Percentiles rank a stretch among this genome's conserved stretches.
phyloP scores from a whole-genome alignment of 2,888 invertebrate genomes.

The Latheticus oryzae region DNA sequence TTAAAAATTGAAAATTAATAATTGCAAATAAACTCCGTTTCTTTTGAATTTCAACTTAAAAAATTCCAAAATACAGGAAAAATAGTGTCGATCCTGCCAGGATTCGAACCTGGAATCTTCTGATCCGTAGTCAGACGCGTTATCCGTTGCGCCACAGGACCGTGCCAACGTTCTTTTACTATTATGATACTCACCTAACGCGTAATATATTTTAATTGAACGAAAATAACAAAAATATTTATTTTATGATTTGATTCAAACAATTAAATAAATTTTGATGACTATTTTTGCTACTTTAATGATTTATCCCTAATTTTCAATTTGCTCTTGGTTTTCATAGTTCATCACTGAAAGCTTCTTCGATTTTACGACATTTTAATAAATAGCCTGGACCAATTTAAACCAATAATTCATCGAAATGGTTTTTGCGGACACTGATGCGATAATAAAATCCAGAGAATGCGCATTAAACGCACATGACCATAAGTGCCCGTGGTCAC shows the following conservation, averaged over 20 bases:
- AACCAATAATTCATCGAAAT: constrained; percentile 51
- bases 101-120: constrained; percentile 70
- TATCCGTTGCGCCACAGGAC: constrained; percentile 71
- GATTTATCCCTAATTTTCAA: too few relatives aligned
- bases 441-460: constrained; percentile 61
- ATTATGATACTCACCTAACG: too few relatives aligned
- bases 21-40: too few relatives aligned
- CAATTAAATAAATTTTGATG: too few relatives aligned
- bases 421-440: constrained; percentile 56
- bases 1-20: too few relatives aligned
- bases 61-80: constrained; percentile 10
- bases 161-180: constrained; percentile 45
- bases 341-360: too few relatives aligned
- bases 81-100: constrained; percentile 58
- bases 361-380: constrained; percentile 10
- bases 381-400: constrained; percentile 29
- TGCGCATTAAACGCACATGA: constrained; percentile 61
- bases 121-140: constrained; percentile 71
- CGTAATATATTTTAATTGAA: too few relatives aligned
- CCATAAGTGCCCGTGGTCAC: constrained; percentile 59
- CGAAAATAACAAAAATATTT: too few relatives aligned
- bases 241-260: too few relatives aligned
- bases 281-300: too few relatives aligned
- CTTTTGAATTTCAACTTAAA: background rate
- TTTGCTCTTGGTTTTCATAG: too few relatives aligned